Base-by-base conservation (phyloP, 2,888 invertebrate species). In the Diogma glabrata region DNA sequence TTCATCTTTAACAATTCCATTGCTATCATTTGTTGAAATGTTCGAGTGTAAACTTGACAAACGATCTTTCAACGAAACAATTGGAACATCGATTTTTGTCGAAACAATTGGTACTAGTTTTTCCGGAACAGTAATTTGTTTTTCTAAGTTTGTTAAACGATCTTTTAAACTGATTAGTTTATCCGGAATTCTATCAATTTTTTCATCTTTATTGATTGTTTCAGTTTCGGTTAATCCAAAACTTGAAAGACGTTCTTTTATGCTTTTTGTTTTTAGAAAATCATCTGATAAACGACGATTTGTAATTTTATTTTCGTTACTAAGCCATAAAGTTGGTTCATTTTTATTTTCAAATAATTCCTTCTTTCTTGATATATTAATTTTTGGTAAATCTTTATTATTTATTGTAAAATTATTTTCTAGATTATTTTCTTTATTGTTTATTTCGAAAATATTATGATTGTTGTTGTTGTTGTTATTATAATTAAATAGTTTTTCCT, bases 361-460 rank as follows among this genome's bases (percentile, higher is more conserved):
- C 60, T 87, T 81, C 59, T 88, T 75, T 70, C 88, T 87, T 52
- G 81, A 77, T 57, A 90, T 83, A 64, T 88, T 82, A 20, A 88
- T 84, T 73, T 87, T 89, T n/a, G 85, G 82, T 54, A 82, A 70
- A 61, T 79, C 75, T 60, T 77, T 77, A 59, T 66, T 51, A 24
- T 58, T 52, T 3, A 22, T 33, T 5, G 61, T 60, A 4, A 61
- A 53, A 26, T 64, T 66, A 2, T 58, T 53, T 45, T 67, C 64
- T 20, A 63, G 48, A 43, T 43, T 43, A 12, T 22, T 43, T 8
- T 43, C 23, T 22, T 43, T 22, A 43, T 22, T 43, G 5, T 43
- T 22, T 43, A 43, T 20, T 10, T 43, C 40, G n/a, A 43, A 43
- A 19, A 22, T 43, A 22, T 43, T 22, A 28, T 28, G 10, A 43